These are phyloP conservation scores for Mesochorus sp. DNA, from an alignment of 2,888 invertebrate species.

Conservation along the genomic window DNA sequence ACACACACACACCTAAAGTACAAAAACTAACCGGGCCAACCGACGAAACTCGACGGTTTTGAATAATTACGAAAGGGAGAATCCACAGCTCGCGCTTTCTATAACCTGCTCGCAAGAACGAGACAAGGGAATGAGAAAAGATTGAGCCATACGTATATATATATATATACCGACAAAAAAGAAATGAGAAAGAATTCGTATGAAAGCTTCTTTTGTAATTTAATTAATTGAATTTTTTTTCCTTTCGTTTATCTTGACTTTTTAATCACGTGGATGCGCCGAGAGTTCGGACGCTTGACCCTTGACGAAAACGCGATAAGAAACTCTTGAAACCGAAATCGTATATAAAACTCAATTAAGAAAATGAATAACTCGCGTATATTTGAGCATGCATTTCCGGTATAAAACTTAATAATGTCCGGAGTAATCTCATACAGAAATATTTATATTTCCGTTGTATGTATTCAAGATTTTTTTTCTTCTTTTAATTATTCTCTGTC, in stretches of 20 bases:
- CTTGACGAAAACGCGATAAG: background rate
- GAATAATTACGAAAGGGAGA: constrained; percentile 39
- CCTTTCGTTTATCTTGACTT: background rate
- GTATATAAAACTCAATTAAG: background rate
- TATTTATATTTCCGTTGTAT: background rate
- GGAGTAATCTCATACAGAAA: background rate
- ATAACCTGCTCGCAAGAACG: background rate
- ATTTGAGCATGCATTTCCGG: background rate
- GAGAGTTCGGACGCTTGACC: background rate
- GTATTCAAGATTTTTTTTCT: background rate
- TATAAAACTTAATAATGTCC: background rate
- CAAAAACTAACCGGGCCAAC: constrained; percentile 25
- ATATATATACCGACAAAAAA: background rate
- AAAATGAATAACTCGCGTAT: background rate
- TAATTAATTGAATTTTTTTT: constrained; percentile 15
- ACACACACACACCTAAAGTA: constrained; percentile 30
- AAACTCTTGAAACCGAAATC: background rate
- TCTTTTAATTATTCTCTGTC: background rate
- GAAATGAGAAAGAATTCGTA: background rate
- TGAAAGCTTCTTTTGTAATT: constrained; percentile 5
- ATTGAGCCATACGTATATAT: background rate
- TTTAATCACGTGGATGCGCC: background rate
- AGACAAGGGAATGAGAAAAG: constrained; percentile 4
- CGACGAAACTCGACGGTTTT: constrained; percentile 53
- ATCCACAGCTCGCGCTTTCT: background rate